These are phyloP conservation scores for Agrilus mali DNA, from an alignment of 2,888 invertebrate species.

Conservation along the genomic window DNA sequence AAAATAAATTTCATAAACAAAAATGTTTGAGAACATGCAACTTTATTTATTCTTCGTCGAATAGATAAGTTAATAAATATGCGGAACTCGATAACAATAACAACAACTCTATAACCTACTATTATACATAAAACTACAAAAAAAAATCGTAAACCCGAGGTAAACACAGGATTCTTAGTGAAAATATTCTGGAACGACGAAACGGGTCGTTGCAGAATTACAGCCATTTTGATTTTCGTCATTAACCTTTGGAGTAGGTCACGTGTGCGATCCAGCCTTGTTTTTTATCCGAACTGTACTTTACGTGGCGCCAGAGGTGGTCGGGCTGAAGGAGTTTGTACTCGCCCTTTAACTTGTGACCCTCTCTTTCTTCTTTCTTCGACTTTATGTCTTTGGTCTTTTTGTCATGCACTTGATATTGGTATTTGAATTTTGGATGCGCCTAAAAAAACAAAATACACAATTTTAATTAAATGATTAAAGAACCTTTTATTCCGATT, in stretches of 20 bases:
- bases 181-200: too few species aligned
- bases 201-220: neutral
- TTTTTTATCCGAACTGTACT: constrained; percentile 28
- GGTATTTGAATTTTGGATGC: constrained; percentile 28
- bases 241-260: constrained; percentile 18
- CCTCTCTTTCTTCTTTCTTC: constrained; percentile 28
- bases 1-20: too few species aligned
- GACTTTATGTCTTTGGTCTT: constrained; percentile 27
- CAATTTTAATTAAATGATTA: too few species aligned
- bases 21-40: too few species aligned
- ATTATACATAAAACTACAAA: too few species aligned
- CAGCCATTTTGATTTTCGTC: constrained; percentile 13
- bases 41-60: too few species aligned
- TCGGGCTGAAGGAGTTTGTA: constrained; percentile 29
- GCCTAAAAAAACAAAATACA: constrained; percentile 18
- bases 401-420: constrained; percentile 26
- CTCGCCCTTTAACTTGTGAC: constrained; percentile 28
- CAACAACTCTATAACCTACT: too few species aligned
- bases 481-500: too few species aligned
- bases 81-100: too few species aligned
- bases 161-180: too few species aligned
- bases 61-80: too few species aligned
- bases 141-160: too few species aligned
- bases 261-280: constrained; percentile 28
- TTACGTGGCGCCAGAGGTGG: constrained; percentile 26